phyloP scores from a whole-genome alignment of 2,888 invertebrate genomes.

The Himalopsyche anomala region DNA sequence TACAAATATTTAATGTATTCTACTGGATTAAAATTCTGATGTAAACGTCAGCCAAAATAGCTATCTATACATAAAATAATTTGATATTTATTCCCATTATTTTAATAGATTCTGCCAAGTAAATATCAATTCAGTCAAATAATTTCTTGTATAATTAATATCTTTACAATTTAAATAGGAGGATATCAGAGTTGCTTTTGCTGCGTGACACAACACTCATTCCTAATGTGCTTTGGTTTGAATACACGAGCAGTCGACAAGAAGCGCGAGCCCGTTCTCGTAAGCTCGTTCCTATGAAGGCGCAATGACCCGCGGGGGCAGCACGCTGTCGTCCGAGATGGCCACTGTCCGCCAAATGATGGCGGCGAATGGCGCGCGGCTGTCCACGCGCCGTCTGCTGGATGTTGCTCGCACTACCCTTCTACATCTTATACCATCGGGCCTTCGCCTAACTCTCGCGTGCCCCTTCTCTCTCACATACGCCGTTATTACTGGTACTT shows the following conservation, averaged over 20 bases:
- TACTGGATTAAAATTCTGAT: no score
- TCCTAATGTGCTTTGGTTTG: constrained; percentile 95
- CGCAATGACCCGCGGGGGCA: constrained; percentile 85
- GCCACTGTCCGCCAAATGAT: constrained; percentile 72
- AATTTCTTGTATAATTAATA: neutral
- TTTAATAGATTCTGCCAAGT: no score
- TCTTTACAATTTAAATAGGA: constrained; percentile 77
- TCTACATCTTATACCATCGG: constrained; percentile 61
- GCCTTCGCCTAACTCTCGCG: constrained; percentile 8
- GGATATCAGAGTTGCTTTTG: constrained; percentile 89
- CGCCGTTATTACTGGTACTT: no score
- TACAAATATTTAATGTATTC: no score
- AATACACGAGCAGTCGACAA: constrained; percentile 91
- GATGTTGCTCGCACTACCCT: constrained; percentile 62
- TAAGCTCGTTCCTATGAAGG: constrained; percentile 88
- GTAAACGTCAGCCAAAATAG: no score
- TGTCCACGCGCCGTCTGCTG: constrained; percentile 68
- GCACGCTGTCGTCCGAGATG: constrained; percentile 71
- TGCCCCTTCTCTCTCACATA: neutral
- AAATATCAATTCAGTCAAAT: neutral
- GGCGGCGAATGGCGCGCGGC: constrained; percentile 68
- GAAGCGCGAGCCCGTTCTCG: constrained; percentile 88
- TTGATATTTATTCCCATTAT: no score
- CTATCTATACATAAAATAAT: no score
- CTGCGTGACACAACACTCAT: constrained; percentile 92